phyloP scores from a whole-genome alignment of 2,888 invertebrate species.

The Eupithecia centaureata region DNA sequence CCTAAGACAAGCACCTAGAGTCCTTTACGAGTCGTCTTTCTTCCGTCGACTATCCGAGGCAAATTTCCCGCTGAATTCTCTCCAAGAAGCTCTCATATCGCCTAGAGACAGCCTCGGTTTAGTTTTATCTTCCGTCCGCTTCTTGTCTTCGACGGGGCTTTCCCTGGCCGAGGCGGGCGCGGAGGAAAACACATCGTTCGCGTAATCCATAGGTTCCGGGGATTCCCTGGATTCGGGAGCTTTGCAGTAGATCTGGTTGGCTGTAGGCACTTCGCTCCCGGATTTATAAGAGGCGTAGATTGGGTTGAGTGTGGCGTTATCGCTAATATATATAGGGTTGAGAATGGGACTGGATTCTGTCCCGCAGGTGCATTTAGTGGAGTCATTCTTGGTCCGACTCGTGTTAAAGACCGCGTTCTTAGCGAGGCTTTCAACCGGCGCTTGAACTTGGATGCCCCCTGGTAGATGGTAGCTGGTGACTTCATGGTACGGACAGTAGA shows the following conservation, averaged over 20 bases:
- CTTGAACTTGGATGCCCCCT: neutral
- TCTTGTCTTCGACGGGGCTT: slow-evolving; percentile 31
- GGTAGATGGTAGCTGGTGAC: neutral
- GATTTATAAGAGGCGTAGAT: neutral
- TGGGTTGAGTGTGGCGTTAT: neutral
- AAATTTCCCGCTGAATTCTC: slow-evolving; percentile 62
- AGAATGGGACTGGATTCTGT: neutral
- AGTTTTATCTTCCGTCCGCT: slow-evolving; percentile 31
- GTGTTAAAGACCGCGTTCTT: neutral
- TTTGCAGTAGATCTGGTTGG: slow-evolving; percentile 17
- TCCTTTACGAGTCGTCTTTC: slow-evolving; percentile 41
- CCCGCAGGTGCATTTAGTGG: neutral
- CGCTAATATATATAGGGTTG: neutral
- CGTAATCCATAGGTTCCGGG: slow-evolving; percentile 24
- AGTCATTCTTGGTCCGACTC: neutral
- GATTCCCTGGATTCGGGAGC: neutral
- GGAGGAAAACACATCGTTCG: slow-evolving; percentile 19
- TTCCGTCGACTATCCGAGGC: slow-evolving; percentile 55
- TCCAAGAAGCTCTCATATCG: slow-evolving; percentile 63
- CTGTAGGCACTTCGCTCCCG: slow-evolving; percentile 1
- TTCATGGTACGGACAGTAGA: neutral
- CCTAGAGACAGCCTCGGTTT: slow-evolving; percentile 54
- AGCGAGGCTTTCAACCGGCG: neutral
- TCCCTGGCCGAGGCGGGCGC: slow-evolving; percentile 19
- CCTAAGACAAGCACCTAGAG: neutral